A percentile compares a stretch with the other conserved stretches of the same genome.
Evolutionary conservation across 2,888 invertebrate species (phyloP).

Genomic region (Monochamus alternatus): DNA sequence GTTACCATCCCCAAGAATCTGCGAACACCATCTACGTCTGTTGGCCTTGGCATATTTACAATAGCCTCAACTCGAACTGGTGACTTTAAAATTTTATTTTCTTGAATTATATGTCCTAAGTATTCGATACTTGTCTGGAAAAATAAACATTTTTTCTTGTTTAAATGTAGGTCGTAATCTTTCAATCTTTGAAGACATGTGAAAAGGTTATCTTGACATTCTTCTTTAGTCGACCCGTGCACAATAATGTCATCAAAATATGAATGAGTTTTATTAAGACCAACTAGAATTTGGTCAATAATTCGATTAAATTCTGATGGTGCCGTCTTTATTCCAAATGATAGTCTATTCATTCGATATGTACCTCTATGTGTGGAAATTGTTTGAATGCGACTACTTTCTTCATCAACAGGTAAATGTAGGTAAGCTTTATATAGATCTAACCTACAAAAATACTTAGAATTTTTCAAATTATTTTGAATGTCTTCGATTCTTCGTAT

Average conservation of each 20-base stretch:
- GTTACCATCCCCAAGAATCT: constrained; percentile 38
- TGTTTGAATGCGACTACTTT: constrained; percentile 49
- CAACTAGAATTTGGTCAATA: neutral
- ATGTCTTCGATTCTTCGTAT: neutral
- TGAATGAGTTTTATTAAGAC: neutral
- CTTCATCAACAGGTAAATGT: constrained; percentile 51
- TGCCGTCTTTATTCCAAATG: constrained; percentile 55
- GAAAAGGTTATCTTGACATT: neutral
- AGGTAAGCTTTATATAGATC: constrained; percentile 59
- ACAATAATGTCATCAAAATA: constrained; percentile 3
- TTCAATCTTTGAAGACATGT: neutral
- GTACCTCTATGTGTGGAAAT: constrained; percentile 56
- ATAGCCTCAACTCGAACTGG: constrained; percentile 29
- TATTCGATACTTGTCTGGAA: constrained; percentile 38
- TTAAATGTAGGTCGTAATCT: constrained; percentile 31
- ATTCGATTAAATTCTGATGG: constrained; percentile 52
- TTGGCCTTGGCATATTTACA: constrained; percentile 31
- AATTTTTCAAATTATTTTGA: constrained; percentile 21
- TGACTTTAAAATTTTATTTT: neutral
- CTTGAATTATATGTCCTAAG: constrained; percentile 24
- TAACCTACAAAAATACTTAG: constrained; percentile 55
- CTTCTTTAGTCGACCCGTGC: neutral
- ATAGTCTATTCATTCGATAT: constrained; percentile 51
- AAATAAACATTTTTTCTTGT: constrained; percentile 40
- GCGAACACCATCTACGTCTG: constrained; percentile 23